These are phyloP conservation scores for Cryptocephalus primarius DNA, from an alignment of 2,888 invertebrate genomes.

Conservation along the genomic window DNA sequence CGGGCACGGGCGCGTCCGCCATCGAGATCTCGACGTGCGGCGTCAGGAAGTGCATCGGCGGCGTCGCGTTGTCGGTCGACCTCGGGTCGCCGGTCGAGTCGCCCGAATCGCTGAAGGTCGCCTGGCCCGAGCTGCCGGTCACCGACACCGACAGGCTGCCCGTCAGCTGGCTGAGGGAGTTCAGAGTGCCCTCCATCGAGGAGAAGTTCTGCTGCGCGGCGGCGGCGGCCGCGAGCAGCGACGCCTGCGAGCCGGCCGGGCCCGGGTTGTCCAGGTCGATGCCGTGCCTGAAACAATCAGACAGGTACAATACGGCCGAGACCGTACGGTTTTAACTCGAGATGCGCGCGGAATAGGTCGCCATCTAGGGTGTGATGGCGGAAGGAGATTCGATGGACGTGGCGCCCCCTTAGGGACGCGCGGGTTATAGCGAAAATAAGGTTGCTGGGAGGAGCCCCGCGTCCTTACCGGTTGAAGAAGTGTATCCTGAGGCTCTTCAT, in stretches of 20 bases:
- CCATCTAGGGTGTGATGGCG: too few relatives aligned
- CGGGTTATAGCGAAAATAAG: constrained; percentile 74
- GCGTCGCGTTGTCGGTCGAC: constrained; percentile 77
- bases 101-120: constrained; percentile 75
- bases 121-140: constrained; percentile 48
- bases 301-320: not conserved
- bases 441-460: constrained; percentile 79
- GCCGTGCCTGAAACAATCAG: constrained; percentile 57
- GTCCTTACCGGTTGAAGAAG: constrained; percentile 76
- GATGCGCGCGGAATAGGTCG: too few relatives aligned
- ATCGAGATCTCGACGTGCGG: constrained; percentile 87
- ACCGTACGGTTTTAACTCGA: too few relatives aligned
- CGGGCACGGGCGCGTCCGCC: constrained; percentile 66
- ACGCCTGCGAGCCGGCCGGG: constrained; percentile 66
- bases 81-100: constrained; percentile 64
- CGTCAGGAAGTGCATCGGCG: constrained; percentile 83
- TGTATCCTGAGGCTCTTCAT: constrained; percentile 85
- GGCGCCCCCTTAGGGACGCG: too few relatives aligned
- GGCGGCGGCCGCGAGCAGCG: constrained; percentile 53
- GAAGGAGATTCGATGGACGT: too few relatives aligned
- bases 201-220: constrained; percentile 32
- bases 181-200: constrained; percentile 39
- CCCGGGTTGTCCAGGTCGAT: constrained; percentile 85
- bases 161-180: constrained; percentile 46
- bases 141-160: constrained; percentile 44